phyloP scores from a whole-genome alignment of 2,888 invertebrate genomes.

The Halocaridina rubra region DNA sequence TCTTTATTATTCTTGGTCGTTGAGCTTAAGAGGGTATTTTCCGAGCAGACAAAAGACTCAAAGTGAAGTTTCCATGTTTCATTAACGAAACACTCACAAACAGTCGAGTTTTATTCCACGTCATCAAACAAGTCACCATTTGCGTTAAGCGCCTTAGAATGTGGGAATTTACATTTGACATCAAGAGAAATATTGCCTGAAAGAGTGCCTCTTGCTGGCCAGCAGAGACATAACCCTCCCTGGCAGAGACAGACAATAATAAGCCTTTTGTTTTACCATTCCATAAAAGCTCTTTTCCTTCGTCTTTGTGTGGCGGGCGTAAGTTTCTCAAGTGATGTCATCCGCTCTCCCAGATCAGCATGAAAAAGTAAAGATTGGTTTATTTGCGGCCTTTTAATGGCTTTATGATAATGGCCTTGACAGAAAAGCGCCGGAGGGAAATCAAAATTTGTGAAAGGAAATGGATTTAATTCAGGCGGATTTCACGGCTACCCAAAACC shows the following conservation, averaged over 20 bases:
- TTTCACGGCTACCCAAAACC: neutral
- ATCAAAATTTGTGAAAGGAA: constrained; percentile 33
- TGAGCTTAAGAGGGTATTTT: no score
- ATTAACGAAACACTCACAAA: neutral
- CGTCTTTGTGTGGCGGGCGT: no score
- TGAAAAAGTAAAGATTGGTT: constrained; percentile 55
- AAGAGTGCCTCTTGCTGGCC: constrained; percentile 7
- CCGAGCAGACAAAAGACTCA: neutral
- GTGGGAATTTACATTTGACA: constrained; percentile 57
- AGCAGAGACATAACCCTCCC: constrained; percentile 3
- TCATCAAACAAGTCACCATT: constrained; percentile 56
- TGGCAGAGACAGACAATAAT: neutral
- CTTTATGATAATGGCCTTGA: constrained; percentile 55
- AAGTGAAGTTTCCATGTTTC: neutral
- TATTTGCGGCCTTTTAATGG: constrained; percentile 57
- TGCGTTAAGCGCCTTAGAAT: constrained; percentile 58
- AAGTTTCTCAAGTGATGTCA: constrained; percentile 9
- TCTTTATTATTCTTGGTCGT: no score
- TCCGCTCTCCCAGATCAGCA: constrained; percentile 48
- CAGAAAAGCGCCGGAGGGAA: constrained; percentile 31
- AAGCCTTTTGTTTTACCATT: neutral
- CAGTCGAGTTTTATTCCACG: constrained; percentile 36
- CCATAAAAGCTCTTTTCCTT: no score
- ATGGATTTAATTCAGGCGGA: constrained; percentile 21
- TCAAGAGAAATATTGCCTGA: constrained; percentile 53